A percentile compares a stretch with the other conserved stretches of the same genome.
phyloP scores from a whole-genome alignment of 1,140 invertebrate species.

The Colletes latitarsis region DNA sequence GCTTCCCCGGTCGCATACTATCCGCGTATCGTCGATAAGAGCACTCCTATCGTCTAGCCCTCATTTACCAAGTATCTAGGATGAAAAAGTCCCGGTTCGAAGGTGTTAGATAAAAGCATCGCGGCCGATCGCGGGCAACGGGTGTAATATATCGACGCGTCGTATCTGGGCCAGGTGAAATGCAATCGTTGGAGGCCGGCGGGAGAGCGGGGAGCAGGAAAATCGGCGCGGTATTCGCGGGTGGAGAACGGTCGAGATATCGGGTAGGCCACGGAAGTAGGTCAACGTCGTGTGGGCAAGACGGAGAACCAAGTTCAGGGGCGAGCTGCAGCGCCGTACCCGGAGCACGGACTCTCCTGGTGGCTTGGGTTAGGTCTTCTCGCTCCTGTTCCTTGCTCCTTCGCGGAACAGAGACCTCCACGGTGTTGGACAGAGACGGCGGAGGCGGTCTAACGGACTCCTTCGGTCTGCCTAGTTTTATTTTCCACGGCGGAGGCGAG shows the following conservation, averaged over 20 bases:
- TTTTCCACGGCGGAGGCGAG: constrained; percentile 48
- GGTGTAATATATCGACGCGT: neutral
- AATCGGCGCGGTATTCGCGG: constrained; percentile 27
- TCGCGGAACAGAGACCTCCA: constrained; percentile 25
- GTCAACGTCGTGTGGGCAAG: constrained; percentile 75
- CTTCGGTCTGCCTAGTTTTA: constrained; percentile 63
- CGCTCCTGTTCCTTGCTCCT: constrained; percentile 46
- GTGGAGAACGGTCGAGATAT: constrained; percentile 36
- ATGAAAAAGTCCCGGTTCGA: neutral
- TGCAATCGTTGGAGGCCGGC: constrained; percentile 14
- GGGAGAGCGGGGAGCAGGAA: constrained; percentile 26
- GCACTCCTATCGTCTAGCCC: neutral
- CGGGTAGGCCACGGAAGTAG: constrained; percentile 75
- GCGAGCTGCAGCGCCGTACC: constrained; percentile 71
- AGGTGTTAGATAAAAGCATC: neutral
- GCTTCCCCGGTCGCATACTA: too few relatives aligned
- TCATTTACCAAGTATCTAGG: neutral
- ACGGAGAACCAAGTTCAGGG: constrained; percentile 79
- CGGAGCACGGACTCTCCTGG: constrained; percentile 54
- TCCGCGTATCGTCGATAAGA: neutral
- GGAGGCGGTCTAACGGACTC: constrained; percentile 57
- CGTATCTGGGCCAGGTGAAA: constrained; percentile 37
- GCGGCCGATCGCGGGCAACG: too few relatives aligned
- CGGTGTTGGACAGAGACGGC: constrained; percentile 26
- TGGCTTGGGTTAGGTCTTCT: constrained; percentile 70